Evolutionary conservation across 2,888 invertebrate genomes (phyloP), one percentile per base, ranked within the genome.

Genomic region (Theretra japonica): DNA sequence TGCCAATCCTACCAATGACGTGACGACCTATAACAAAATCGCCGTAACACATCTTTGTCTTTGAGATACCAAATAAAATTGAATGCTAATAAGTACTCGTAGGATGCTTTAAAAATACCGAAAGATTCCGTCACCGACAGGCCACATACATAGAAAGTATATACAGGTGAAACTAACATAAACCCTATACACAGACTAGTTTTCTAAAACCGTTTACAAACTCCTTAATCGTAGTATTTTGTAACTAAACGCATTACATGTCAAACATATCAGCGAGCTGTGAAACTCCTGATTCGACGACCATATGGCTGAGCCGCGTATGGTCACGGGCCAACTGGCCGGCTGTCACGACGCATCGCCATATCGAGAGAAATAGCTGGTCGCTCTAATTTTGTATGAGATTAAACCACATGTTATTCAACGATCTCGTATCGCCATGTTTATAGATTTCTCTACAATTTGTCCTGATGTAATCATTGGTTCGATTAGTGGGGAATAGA

Each of bases 251-350:
- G n/a, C 41, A 41, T 30, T n/a, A n/a, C 62, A 41, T 59, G 59
- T 62, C 62, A 53, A 53, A n/a, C 53, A 62, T 48, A 15, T 65
- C 41, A 65, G 23, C 1, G 21, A 65, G 21, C 41, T 73, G 73
- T 73, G 74, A 69, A 53, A 17, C 70, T 68, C 53, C 50, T 53
- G 56, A 65, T 65, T 23, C 48, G 23, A 48, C 65, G 57, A 33
- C 70, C 70, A 70, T 70, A 70, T 70, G 70, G 70, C 33, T 30
- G n/a, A 11, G 58, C 58, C 70, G 58, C 58, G 15, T 58, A 70
- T 70, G 70, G 76, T 62, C 72, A 72, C 75, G 48, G 72, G 23
- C 56, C 57, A 58, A 58, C 70, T 58, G 58, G 65, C 23, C 48
- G 15, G 41, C 60, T 70, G 70, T 70, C 70, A 70, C 70, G 56